Conservation (phyloP, 2,113 vertebrate genomes). For the Pachyramphus minor region DNA sequence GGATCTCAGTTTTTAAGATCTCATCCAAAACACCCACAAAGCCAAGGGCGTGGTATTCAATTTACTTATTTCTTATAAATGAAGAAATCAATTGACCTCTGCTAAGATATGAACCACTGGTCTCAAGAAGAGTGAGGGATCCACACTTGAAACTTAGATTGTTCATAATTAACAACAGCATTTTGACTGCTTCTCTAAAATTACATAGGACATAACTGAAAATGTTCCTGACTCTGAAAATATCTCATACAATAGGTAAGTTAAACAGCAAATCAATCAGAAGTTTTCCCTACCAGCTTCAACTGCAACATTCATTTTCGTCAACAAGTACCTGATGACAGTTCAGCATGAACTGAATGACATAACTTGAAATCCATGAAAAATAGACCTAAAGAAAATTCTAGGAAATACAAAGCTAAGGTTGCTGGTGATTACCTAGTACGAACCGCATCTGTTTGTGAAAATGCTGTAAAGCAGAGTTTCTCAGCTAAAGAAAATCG, state of each 20-base stretch:
- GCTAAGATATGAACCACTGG: neutral
- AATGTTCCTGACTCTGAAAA: neutral
- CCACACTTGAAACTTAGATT: neutral
- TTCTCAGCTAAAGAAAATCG: neutral
- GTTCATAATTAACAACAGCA: neutral
- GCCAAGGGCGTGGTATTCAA: neutral
- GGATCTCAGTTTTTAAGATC: neutral
- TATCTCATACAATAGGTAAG: neutral
- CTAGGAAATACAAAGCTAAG: neutral
- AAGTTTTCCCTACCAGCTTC: neutral
- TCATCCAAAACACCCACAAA: slow-evolving; percentile 23
- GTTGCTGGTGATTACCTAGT: neutral
- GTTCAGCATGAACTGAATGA: neutral
- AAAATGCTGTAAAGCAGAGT: neutral
- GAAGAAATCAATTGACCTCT: neutral
- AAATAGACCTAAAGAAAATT: neutral
- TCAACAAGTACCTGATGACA: neutral
- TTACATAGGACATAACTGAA: neutral
- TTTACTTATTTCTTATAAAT: neutral
- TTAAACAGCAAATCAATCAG: neutral
- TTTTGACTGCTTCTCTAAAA: slow-evolving; percentile 10
- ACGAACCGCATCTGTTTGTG: neutral
- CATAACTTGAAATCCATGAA: neutral
- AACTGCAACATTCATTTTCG: neutral
- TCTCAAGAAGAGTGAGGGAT: neutral